Evolutionary conservation across 2,888 invertebrate genomes (phyloP).

Genomic region (Blastobasis lacticolella): DNA sequence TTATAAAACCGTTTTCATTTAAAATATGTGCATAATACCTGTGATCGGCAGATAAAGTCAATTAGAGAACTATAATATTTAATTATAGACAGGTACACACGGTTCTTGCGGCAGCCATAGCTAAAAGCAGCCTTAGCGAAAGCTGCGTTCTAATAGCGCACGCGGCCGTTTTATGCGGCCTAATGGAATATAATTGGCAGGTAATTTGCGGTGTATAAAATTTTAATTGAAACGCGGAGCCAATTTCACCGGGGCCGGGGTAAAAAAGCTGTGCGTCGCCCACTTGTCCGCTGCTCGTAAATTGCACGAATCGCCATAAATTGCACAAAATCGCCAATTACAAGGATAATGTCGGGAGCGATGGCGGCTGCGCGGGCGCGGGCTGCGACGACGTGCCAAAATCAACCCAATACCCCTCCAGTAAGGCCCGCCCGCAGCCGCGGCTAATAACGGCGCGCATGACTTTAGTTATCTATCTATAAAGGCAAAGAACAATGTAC

Average conservation of each 20-base stretch:
- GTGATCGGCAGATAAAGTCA: slow-evolving; percentile 5
- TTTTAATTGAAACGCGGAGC: slow-evolving; percentile 61
- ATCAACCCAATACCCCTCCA: slow-evolving; percentile 34
- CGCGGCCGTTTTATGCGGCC: slow-evolving; percentile 35
- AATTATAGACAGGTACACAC: no score
- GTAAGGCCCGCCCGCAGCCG: slow-evolving; percentile 19
- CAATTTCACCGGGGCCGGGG: slow-evolving; percentile 42
- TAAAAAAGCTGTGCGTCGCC: slow-evolving; percentile 43
- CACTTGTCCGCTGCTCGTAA: slow-evolving; percentile 70
- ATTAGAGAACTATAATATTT: slow-evolving; percentile 3
- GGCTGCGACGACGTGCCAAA: slow-evolving; percentile 42
- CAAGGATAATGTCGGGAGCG: slow-evolving; percentile 57
- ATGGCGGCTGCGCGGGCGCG: slow-evolving; percentile 22
- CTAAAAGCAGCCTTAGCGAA: no score
- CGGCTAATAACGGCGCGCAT: slow-evolving; percentile 6
- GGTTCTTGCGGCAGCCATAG: no score
- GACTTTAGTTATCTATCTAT: slow-evolving; percentile 7
- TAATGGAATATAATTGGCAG: slow-evolving; percentile 62
- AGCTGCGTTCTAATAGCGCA: slow-evolving; percentile 21
- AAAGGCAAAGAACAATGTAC: no score
- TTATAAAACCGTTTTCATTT: slow-evolving; percentile 2
- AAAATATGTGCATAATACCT: slow-evolving; percentile 4
- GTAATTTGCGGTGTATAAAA: slow-evolving; percentile 63
- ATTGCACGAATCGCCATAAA: slow-evolving; percentile 68
- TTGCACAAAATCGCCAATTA: slow-evolving; percentile 70